Base-by-base conservation (phyloP, 2,113 vertebrate genomes). In the Lipophrys pholis region DNA sequence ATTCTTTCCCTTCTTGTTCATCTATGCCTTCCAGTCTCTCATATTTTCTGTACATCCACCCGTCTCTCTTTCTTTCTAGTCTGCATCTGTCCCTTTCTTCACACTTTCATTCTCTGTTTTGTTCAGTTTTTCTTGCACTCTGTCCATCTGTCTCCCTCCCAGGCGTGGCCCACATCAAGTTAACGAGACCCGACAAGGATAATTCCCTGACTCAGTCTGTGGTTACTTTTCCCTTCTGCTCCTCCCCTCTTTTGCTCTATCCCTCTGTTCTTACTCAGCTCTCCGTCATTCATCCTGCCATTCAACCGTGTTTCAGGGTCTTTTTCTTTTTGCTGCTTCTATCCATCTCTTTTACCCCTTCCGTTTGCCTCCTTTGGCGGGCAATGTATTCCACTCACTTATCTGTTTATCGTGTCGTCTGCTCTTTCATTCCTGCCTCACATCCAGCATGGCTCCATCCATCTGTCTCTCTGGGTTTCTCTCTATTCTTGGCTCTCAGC, bases 201-300 rank as follows among this genome's bases (percentile, higher is more conserved):
- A 89, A 91, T 87, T 89, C 83, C 81, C 86, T 68, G 84, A 87
- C 88, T 89, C 81, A 86, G 66, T 86, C 75, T 86, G 88, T 73
- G 87, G 88, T 90, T 81, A 66, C 76, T 84, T 77, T 80, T 54
- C 75, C 76, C 58, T 75, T 69, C 81, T 79, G 42, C 56, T 80
- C 70, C 73, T 69, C 62, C 66, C 50, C 39, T 58, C 60, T 74
- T 58, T 81, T 17, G 41, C 71, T 81, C 64, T 45, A 57, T 83
- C 76, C 55, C 62, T 85, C 69, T 65, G 66, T 85, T 67, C 77
- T 88, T 76, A 76, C 53, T 81, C 57, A 35, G 64, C 85, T 60
- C 63, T 61, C 68, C 60, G 62, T 79, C 58, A 69, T 86, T 57
- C 80, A 61, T 82, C 72, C 71, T 66, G 62, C 61, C 11, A 36